phyloP scores from a whole-genome alignment of 2,113 vertebrate species.

The Copsychus sechellarum region DNA sequence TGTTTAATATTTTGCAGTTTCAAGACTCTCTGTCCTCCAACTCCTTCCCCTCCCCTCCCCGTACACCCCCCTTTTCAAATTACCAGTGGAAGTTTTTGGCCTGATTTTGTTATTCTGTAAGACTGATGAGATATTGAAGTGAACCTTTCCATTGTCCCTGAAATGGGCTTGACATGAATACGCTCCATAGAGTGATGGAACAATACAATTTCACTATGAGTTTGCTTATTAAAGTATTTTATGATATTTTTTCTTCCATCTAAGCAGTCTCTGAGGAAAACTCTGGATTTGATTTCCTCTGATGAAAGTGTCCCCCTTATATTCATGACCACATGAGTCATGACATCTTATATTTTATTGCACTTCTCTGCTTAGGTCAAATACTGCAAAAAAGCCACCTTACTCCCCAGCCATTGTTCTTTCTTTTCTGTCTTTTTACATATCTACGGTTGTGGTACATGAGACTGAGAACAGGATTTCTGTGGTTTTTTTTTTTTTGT shows the following conservation, averaged over 20 bases:
- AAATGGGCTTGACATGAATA: not conserved
- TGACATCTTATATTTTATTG: not conserved
- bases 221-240: slow-evolving; percentile 52
- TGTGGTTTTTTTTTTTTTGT: not conserved
- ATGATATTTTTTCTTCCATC: not conserved
- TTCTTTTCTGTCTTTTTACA: not conserved
- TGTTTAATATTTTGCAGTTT: not conserved
- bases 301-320: not conserved
- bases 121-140: not conserved
- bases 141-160: not conserved
- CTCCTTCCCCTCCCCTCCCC: accelerated
- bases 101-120: not conserved
- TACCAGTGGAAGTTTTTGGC: not conserved
- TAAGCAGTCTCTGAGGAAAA: not conserved
- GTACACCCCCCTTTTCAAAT: not conserved
- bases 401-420: not conserved
- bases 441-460: accelerated
- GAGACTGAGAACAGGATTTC: not conserved
- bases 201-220: not conserved
- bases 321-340: not conserved
- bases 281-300: slow-evolving; percentile 10
- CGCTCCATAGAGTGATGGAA: not conserved
- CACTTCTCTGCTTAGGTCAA: not conserved
- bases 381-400: not conserved
- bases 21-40: not conserved